A percentile compares a stretch with the other conserved stretches of the same genome.
Conservation (phyloP, 2,113 vertebrate genomes). For the Camelus bactrianus region DNA sequence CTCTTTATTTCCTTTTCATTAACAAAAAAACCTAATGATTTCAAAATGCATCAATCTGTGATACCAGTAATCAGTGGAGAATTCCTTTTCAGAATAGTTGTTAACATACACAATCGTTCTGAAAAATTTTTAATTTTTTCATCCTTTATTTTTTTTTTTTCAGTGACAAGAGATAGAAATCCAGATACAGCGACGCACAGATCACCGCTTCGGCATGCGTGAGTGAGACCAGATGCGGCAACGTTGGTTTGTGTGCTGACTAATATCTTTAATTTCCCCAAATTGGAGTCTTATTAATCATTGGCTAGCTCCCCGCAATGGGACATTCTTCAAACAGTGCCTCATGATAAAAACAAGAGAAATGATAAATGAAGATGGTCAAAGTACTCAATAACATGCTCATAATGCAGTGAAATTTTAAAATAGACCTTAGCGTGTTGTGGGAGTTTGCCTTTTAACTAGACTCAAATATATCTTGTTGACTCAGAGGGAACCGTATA, state of each 20-base stretch:
- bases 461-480: slow-evolving; percentile 44
- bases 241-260: slow-evolving; percentile 43
- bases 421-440: slow-evolving; percentile 21
- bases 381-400: slow-evolving; percentile 38
- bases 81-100: not conserved
- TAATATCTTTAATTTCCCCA: slow-evolving; percentile 66
- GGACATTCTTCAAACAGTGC: slow-evolving; percentile 54
- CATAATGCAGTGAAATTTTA: slow-evolving; percentile 39
- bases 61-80: not conserved
- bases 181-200: slow-evolving; percentile 43
- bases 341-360: slow-evolving; percentile 49
- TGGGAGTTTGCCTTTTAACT: slow-evolving; percentile 40
- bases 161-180: slow-evolving; percentile 44
- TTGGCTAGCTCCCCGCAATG: slow-evolving; percentile 46
- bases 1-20: slow-evolving; percentile 8
- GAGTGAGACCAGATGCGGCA: slow-evolving; percentile 68
- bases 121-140: not conserved
- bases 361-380: slow-evolving; percentile 61
- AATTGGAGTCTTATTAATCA: slow-evolving; percentile 74
- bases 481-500: not conserved
- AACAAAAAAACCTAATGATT: not conserved
- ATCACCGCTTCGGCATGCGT: slow-evolving; percentile 53
- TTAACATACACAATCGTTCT: not conserved
- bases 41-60: not conserved
- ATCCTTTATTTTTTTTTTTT: slow-evolving; percentile 50